A percentile compares a stretch with the other conserved stretches of the same genome.
phyloP scores from a whole-genome alignment of 2,113 vertebrate genomes.

The Dasyprocta punctata region DNA sequence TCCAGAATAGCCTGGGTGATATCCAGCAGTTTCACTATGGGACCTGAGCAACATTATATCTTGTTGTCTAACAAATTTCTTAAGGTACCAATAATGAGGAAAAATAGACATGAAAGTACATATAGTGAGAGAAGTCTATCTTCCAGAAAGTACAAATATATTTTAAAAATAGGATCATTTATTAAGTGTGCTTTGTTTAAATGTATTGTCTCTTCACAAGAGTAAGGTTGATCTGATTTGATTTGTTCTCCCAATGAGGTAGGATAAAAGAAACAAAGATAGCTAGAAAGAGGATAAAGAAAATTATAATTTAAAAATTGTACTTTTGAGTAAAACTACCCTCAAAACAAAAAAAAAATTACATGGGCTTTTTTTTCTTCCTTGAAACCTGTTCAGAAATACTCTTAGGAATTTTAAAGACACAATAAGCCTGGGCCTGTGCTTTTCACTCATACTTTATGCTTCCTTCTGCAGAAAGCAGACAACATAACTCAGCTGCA shows the following conservation, averaged over 20 bases:
- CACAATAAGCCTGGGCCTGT: background rate
- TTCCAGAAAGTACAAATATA: background rate
- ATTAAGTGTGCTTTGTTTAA: background rate
- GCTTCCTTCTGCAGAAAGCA: background rate
- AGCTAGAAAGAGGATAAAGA: background rate
- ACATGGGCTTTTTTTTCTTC: background rate
- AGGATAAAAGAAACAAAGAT: background rate
- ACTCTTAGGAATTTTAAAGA: background rate
- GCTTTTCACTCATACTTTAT: background rate
- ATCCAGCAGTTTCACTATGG: background rate
- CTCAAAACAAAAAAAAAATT: background rate
- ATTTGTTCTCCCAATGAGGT: background rate
- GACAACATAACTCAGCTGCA: background rate
- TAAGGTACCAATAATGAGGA: background rate
- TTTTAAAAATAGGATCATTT: background rate
- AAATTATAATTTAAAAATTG: background rate
- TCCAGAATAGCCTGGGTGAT: slow-evolving; percentile 18
- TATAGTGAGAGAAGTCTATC: background rate
- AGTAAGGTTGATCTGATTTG: background rate
- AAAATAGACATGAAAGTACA: background rate
- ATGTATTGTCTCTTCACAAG: slow-evolving; percentile 22
- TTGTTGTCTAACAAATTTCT: slow-evolving; percentile 21
- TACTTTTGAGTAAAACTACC: background rate
- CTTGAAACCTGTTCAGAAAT: background rate
- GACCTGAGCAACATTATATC: background rate